Percentiles rank a stretch among this genome's conserved stretches.
phyloP scores from a whole-genome alignment of 2,113 vertebrate species.

The Paracanthobrama guichenoti region DNA sequence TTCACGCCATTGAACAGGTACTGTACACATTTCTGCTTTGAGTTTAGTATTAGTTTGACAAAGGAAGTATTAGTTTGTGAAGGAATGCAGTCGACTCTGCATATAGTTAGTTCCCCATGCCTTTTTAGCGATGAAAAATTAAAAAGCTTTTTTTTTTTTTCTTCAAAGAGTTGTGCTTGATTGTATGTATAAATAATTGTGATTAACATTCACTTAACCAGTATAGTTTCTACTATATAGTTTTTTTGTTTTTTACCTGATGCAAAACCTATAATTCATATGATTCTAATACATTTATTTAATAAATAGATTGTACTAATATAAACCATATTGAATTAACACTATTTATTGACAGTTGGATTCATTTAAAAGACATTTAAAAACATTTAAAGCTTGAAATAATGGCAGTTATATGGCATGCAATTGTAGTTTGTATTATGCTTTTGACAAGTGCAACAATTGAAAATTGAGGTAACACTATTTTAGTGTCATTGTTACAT shows the following conservation, averaged over 20 bases:
- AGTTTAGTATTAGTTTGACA: neutral
- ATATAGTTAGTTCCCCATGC: neutral
- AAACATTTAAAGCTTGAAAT: neutral
- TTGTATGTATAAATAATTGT: neutral
- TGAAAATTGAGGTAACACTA: neutral
- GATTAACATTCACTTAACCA: neutral
- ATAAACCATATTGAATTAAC: no score
- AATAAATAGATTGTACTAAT: no score
- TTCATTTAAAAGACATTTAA: no score
- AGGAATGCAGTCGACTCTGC: neutral
- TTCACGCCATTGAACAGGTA: constrained; percentile 66
- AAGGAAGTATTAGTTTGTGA: neutral
- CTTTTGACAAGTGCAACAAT: neutral
- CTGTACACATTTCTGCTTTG: neutral
- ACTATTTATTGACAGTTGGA: no score
- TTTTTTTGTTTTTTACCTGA: neutral
- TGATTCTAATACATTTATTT: no score
- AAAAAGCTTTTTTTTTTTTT: neutral
- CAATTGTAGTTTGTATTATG: neutral
- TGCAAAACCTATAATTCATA: no score
- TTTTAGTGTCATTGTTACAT: no score
- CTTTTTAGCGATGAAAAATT: neutral
- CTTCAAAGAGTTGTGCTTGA: neutral
- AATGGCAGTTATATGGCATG: no score
- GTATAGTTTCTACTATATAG: neutral